phyloP scores from a whole-genome alignment of 2,113 vertebrate genomes.

The Rattus rattus region DNA sequence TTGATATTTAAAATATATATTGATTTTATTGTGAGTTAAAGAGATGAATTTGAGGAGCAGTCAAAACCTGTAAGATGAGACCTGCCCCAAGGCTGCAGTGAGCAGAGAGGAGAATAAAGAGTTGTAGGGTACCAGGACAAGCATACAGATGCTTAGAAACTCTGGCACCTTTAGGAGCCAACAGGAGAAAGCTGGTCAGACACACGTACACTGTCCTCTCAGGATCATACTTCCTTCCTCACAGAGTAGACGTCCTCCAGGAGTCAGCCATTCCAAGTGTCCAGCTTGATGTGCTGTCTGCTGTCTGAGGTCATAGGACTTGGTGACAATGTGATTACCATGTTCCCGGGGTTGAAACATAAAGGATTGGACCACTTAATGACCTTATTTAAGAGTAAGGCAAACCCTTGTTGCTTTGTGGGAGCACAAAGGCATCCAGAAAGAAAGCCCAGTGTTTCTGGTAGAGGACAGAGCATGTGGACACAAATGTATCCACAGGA shows the following conservation, averaged over 20 bases:
- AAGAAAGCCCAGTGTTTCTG: neutral
- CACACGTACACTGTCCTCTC: neutral
- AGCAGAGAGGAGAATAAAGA: neutral
- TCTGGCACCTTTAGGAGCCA: neutral
- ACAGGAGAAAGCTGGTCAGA: neutral
- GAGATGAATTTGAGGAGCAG: neutral
- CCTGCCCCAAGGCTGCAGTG: neutral
- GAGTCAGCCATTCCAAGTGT: neutral
- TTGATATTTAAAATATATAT: too few species aligned
- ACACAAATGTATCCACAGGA: neutral
- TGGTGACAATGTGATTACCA: accelerated
- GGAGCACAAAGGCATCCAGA: constrained; percentile 24
- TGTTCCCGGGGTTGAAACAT: accelerated
- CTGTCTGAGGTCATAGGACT: neutral
- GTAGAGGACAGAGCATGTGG: neutral
- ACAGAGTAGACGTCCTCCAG: neutral
- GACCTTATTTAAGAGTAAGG: constrained; percentile 15
- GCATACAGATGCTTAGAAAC: neutral
- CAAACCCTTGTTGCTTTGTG: constrained; percentile 16
- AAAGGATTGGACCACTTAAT: neutral
- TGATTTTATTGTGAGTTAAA: neutral
- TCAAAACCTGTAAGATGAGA: neutral
- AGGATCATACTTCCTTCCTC: neutral
- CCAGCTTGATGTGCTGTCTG: neutral
- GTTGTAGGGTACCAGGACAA: too few species aligned